Conservation (phyloP, 2,888 invertebrate species). For the Hydrotaea diabolus region DNA sequence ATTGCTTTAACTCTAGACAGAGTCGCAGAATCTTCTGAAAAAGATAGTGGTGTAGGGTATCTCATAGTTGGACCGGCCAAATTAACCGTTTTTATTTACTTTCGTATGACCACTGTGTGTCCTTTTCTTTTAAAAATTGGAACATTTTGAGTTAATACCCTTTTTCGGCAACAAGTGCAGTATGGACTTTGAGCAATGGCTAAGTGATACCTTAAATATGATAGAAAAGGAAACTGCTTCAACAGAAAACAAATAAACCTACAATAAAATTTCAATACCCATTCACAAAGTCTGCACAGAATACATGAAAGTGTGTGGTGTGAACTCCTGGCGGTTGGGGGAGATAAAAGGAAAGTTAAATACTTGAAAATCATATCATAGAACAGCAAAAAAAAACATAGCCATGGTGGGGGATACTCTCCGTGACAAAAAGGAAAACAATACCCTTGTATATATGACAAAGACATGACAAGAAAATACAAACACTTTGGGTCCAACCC, state of each 20-base stretch:
- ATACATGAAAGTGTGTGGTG: too few species aligned
- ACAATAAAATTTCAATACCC: conserved; percentile 37
- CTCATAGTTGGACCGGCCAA: too few species aligned
- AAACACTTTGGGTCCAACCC: conserved; percentile 25
- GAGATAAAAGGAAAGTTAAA: conserved; percentile 30
- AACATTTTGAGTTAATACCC: too few species aligned
- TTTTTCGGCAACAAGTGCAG: too few species aligned
- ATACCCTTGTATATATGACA: conserved; percentile 22
- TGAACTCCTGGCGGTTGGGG: too few species aligned
- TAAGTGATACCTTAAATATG: not conserved
- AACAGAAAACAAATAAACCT: conserved; percentile 44
- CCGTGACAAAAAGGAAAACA: conserved; percentile 16
- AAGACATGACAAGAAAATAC: conserved; percentile 45
- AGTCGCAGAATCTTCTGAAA: too few species aligned
- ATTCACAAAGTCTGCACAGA: not conserved
- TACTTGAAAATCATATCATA: conserved; percentile 34
- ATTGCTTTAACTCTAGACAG: too few species aligned
- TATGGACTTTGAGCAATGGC: not conserved
- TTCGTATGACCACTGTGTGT: too few species aligned
- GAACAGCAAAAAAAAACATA: conserved; percentile 1
- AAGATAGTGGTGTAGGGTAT: too few species aligned
- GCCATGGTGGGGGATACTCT: not conserved
- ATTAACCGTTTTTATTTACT: too few species aligned
- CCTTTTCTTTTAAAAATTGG: too few species aligned
- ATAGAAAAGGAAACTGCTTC: not conserved